Evolutionary conservation across 2,113 vertebrate genomes (phyloP), one percentile per base, ranked within the genome.

Genomic region (Hippocampus abdominalis): DNA sequence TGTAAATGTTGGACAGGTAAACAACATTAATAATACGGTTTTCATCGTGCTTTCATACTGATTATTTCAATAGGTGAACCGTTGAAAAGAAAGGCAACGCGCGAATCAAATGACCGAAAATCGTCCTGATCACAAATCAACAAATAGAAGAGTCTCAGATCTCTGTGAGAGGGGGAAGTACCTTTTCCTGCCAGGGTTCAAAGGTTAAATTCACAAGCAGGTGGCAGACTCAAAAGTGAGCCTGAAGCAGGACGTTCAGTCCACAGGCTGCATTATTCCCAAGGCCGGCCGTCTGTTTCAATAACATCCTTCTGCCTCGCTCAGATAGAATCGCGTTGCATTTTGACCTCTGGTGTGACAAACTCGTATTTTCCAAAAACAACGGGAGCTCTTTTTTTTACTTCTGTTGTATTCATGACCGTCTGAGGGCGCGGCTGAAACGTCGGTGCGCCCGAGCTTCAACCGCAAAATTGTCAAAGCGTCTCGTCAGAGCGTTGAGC

Each of bases 151-250:
- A n/a, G 21, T 53, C 49, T 53, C 8, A 10, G 51, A n/a, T 53
- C 21, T 23, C 18, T n/a, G 21, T n/a, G 82, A 79, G 77, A 83
- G 69, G 62, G 4, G 69, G 81, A 86, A 76, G 74, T 76, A 71
- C 59, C 42, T 71, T 78, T 84, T 82, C 83, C 80, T 82, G 79
- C 71, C 74, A 73, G 70, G 48, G 87, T 64, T 87, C 81, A 84
- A 67, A 79, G 87, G 85, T 86, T 72, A 87, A 78, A 81, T 78
- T 79, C 79, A 79, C 83, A 74, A 82, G 76, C 86, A 88, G 85
- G 88, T 87, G 85, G 86, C 64, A 49, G 15, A 63, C 56, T 1
- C 3, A 71, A n/a, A n/a, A 48, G 68, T 66, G 56, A 78, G 76
- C 44, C 42, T 56, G 74, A 69, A 73, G 54, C 56, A 44, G 69